These are phyloP conservation scores for Agelastica alni DNA, from an alignment of 2,888 invertebrate species.

Conservation along the genomic window DNA sequence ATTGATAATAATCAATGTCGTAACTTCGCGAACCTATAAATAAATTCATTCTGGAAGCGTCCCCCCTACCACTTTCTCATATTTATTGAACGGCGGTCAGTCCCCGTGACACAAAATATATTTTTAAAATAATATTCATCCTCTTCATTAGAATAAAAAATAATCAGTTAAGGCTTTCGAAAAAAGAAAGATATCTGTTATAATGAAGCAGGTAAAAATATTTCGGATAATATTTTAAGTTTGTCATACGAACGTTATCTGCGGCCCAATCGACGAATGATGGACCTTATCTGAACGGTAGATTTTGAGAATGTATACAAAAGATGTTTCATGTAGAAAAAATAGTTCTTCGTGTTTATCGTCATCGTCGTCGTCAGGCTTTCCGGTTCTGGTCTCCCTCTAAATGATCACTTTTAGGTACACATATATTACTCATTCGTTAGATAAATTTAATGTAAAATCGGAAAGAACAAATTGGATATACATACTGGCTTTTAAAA, in stretches of 20 bases:
- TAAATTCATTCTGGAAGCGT: no score
- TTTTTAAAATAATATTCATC: constrained; percentile 19
- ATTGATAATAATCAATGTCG: no score
- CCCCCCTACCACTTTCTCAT: not conserved
- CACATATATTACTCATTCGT: no score
- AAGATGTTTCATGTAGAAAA: constrained; percentile 33
- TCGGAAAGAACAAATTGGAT: constrained; percentile 1
- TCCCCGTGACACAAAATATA: constrained; percentile 13
- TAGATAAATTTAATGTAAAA: no score
- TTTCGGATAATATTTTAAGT: constrained; percentile 36
- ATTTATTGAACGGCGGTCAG: constrained; percentile 12
- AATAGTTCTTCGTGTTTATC: constrained; percentile 27
- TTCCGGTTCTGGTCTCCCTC: constrained; percentile 22
- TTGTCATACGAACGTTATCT: constrained; percentile 40
- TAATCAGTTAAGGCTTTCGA: constrained; percentile 24
- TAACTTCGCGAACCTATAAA: no score
- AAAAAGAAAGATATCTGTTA: constrained; percentile 24
- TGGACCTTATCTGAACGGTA: constrained; percentile 40
- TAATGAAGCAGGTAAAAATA: constrained; percentile 37
- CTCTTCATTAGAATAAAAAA: constrained; percentile 21
- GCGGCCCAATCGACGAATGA: constrained; percentile 37
- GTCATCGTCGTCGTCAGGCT: constrained; percentile 9
- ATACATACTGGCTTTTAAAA: no score
- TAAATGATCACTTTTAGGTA: not conserved
- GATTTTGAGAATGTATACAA: constrained; percentile 38